phyloP scores from a whole-genome alignment of 2,113 vertebrate species.

The Pachyramphus minor region DNA sequence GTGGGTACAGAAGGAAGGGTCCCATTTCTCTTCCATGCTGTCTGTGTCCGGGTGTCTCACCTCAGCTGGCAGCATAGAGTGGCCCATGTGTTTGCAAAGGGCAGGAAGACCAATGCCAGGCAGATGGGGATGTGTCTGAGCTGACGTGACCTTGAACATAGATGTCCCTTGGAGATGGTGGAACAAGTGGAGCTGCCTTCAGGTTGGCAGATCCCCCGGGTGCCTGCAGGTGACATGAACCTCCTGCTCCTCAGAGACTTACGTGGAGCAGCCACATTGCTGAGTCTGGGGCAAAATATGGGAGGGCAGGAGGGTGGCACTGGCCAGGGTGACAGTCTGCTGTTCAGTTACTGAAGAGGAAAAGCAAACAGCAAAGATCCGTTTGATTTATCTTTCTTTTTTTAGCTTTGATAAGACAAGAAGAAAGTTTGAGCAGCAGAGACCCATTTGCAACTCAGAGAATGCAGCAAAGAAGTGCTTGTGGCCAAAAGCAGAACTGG shows the following conservation, averaged over 20 bases:
- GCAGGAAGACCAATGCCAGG: not conserved
- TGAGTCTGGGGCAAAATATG: not conserved
- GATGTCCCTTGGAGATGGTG: not conserved
- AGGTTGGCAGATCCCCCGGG: not conserved
- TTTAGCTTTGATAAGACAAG: not conserved
- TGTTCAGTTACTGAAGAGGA: not conserved
- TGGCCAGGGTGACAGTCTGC: not conserved
- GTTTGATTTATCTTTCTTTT: not conserved
- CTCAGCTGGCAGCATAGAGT: not conserved
- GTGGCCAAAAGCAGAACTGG: not conserved
- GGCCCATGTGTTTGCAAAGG: not conserved
- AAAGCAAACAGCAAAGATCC: not conserved
- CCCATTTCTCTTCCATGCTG: not conserved
- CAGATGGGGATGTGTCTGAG: not conserved
- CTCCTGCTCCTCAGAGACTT: not conserved
- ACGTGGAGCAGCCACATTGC: not conserved
- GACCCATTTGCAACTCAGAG: not conserved
- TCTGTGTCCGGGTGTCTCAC: not conserved
- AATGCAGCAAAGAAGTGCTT: accelerated
- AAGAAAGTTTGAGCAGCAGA: not conserved
- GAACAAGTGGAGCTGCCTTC: not conserved
- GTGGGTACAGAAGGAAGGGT: not conserved
- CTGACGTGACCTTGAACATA: accelerated
- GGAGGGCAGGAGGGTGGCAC: not conserved
- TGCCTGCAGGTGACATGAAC: accelerated